Evolutionary conservation across 2,888 invertebrate species (phyloP), one percentile per base, ranked within the genome.

Genomic region (Lasioglossum marginatum): DNA sequence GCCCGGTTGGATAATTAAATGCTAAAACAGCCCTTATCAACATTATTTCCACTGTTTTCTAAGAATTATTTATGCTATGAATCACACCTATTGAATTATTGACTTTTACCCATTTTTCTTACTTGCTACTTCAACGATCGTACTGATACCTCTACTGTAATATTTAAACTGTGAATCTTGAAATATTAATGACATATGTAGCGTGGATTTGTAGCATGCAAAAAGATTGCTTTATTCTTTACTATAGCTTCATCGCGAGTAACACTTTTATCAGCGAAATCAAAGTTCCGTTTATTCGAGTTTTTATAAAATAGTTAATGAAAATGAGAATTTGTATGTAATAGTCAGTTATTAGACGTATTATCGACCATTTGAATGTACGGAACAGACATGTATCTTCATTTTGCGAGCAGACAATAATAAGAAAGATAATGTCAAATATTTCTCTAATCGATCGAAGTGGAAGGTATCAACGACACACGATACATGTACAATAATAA

Each of bases 121-220:
- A 57, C 8, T n/a, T 52, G 10, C 23, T 2, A n/a, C n/a, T n/a
- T 57, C 10, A 57, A 57, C 57, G 3, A 23, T 10, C 57, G n/a
- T n/a, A 2, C n/a, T 0, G n/a, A n/a, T 8, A n/a, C 14, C 0
- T 1, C 57, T 10, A n/a, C n/a, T 12, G 3, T 4, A 57, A n/a
- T 12, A n/a, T 57, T 57, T 12, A 57, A 10, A 57, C 57, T n/a
- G 57, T 8, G 23, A 2, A 57, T n/a, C n/a, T 57, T 57, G n/a
- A n/a, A 57, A 57, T 57, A 57, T n/a, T n/a, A 2, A 57, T n/a
- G n/a, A n/a, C 57, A 4, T 5, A 6, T 48, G 19, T 19, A 48
- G 19, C 48, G 6, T 48, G 19, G 19, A 48, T 23, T 48, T 23
- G 48, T 48, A 23, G 48, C 19, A 5, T 0, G 19, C 19, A 19